phyloP scores from a whole-genome alignment of 2,888 invertebrate genomes.

The Patella ulyssiponensis region DNA sequence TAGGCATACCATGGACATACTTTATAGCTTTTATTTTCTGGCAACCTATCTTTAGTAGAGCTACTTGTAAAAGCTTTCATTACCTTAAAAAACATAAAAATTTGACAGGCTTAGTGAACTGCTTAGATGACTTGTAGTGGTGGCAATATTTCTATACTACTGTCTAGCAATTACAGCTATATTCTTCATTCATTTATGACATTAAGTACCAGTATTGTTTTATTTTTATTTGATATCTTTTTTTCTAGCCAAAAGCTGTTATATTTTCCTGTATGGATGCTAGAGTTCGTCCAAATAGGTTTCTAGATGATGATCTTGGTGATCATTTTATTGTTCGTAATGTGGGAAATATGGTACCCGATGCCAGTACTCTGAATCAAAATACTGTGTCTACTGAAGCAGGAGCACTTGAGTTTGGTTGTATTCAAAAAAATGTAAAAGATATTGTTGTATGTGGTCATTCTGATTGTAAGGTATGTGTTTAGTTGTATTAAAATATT shows the following conservation, averaged over 20 bases:
- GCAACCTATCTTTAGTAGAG: too few relatives aligned
- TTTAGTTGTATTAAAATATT: background rate
- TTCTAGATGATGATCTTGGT: slow-evolving; percentile 94
- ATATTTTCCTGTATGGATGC: slow-evolving; percentile 99
- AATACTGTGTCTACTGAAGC: slow-evolving; percentile 94
- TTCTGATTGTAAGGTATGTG: slow-evolving; percentile 89
- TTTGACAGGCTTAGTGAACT: too few relatives aligned
- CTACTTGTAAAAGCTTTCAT: too few relatives aligned
- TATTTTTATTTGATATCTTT: background rate
- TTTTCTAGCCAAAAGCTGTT: slow-evolving; percentile 89
- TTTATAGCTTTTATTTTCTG: too few relatives aligned
- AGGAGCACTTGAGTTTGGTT: slow-evolving; percentile 94
- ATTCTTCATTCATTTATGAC: too few relatives aligned
- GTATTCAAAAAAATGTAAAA: slow-evolving; percentile 89
- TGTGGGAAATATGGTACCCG: slow-evolving; percentile 93
- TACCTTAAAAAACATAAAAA: too few relatives aligned
- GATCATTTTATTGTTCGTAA: slow-evolving; percentile 99
- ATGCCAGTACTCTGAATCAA: slow-evolving; percentile 87
- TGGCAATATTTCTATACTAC: too few relatives aligned
- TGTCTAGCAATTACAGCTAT: too few relatives aligned
- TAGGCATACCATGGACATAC: too few relatives aligned
- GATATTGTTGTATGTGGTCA: slow-evolving; percentile 97
- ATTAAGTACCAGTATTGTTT: background rate
- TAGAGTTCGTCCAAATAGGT: slow-evolving; percentile 95
- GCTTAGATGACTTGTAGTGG: too few relatives aligned